A percentile compares a stretch with the other conserved stretches of the same genome.
phyloP scores from a whole-genome alignment of 2,797 vertebrate genomes.

The Danio tinwini region DNA sequence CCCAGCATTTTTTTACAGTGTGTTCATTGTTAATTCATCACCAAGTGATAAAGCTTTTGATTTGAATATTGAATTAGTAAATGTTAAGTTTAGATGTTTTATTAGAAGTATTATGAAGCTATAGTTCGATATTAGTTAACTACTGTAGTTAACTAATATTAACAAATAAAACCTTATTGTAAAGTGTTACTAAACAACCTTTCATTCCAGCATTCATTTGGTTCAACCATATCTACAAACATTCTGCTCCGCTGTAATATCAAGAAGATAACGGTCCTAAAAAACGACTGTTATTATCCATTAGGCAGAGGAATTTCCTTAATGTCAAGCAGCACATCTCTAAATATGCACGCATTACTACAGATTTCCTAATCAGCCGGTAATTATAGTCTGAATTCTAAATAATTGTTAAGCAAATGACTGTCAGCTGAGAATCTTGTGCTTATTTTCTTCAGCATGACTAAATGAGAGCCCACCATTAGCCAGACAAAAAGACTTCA shows the following conservation, averaged over 20 bases:
- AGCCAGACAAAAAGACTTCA: too few relatives aligned
- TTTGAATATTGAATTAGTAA: too few relatives aligned
- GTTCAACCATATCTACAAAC: not conserved
- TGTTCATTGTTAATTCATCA: too few relatives aligned
- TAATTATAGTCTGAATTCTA: not conserved
- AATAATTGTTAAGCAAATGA: not conserved
- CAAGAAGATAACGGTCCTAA: not conserved
- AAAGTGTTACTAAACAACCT: too few relatives aligned
- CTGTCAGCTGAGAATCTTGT: not conserved
- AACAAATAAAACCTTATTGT: too few relatives aligned
- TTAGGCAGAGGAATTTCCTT: not conserved
- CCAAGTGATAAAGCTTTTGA: too few relatives aligned
- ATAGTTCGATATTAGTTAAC: too few relatives aligned
- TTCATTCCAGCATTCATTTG: not conserved
- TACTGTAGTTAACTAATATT: too few relatives aligned
- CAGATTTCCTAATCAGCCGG: not conserved
- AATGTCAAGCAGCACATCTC: not conserved
- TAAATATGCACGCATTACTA: not conserved
- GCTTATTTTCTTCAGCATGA: not conserved
- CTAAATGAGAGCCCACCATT: not conserved
- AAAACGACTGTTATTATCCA: not conserved
- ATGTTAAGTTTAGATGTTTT: too few relatives aligned
- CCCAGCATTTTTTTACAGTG: too few relatives aligned
- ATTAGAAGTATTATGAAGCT: too few relatives aligned
- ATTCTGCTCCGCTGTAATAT: not conserved